Evolutionary conservation across 2,797 vertebrate genomes (phyloP).

Genomic region (Leuciscus waleckii): DNA sequence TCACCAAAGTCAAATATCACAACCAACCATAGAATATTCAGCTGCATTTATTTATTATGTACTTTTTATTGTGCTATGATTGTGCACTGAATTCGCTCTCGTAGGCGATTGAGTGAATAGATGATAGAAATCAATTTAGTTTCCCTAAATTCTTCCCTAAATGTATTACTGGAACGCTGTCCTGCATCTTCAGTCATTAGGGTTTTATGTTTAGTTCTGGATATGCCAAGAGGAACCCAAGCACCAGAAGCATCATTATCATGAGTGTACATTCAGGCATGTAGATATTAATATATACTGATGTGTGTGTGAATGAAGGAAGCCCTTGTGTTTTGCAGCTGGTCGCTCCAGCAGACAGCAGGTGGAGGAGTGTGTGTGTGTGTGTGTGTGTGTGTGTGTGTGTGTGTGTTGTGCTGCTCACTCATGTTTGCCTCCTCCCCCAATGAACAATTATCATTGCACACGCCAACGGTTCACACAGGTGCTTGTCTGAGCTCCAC

Average conservation of each 20-base stretch:
- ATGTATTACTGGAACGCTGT: too few species aligned
- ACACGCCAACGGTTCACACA: constrained; percentile 50
- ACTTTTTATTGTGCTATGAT: not conserved
- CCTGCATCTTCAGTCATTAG: too few species aligned
- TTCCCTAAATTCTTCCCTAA: too few species aligned
- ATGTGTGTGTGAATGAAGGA: not conserved
- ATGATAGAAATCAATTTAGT: too few species aligned
- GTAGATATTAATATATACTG: not conserved
- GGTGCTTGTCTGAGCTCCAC: constrained; percentile 49
- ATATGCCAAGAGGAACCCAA: not conserved
- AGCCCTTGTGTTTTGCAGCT: constrained; percentile 13
- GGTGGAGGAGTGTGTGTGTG: constrained; percentile 20
- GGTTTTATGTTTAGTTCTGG: too few species aligned
- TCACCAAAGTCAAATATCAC: too few species aligned
- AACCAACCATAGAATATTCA: too few species aligned
- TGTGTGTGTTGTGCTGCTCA: constrained; percentile 8
- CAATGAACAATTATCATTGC: constrained; percentile 52
- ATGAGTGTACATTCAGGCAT: not conserved
- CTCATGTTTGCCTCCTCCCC: constrained; percentile 24
- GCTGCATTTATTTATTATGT: not conserved
- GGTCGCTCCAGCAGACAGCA: constrained; percentile 16
- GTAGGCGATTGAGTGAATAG: too few species aligned
- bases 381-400: constrained; percentile 13
- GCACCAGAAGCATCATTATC: not conserved
- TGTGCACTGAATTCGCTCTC: too few species aligned